phyloP scores from a whole-genome alignment of 2,888 invertebrate species.

The Agrypnus murinus region DNA sequence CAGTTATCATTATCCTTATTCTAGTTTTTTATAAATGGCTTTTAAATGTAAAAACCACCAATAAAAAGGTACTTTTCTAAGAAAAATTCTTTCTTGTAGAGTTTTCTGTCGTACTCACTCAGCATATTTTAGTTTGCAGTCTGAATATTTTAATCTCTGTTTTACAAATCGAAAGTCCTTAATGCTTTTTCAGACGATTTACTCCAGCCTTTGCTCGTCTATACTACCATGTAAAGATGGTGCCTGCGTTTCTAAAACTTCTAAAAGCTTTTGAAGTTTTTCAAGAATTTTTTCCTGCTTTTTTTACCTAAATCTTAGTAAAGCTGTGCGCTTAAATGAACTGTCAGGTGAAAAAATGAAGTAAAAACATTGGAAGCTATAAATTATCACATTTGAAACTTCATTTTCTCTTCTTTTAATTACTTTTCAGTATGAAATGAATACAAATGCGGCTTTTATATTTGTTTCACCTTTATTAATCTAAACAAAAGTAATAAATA shows the following conservation, averaged over 20 bases:
- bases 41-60: no score
- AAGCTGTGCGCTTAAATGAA: slow-evolving; percentile 5
- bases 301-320: not conserved
- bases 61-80: no score
- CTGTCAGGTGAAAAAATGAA: slow-evolving; percentile 14
- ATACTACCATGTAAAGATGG: not conserved
- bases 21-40: no score
- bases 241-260: slow-evolving; percentile 5
- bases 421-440: slow-evolving; percentile 4
- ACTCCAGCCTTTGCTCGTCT: no score
- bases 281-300: not conserved
- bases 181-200: slow-evolving; percentile 1
- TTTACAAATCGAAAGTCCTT: slow-evolving; percentile 7
- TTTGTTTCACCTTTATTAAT: no score
- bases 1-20: no score
- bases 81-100: no score
- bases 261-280: slow-evolving; percentile 11
- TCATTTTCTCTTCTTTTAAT: slow-evolving; percentile 17
- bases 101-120: no score
- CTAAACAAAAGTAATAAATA: no score
- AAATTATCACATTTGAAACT: slow-evolving; percentile 20
- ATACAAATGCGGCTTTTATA: no score
- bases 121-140: not conserved
- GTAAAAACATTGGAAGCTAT: slow-evolving; percentile 10
- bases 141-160: slow-evolving; percentile 8